Conservation (phyloP, 2,113 vertebrate genomes). For the Entosphenus tridentatus region DNA sequence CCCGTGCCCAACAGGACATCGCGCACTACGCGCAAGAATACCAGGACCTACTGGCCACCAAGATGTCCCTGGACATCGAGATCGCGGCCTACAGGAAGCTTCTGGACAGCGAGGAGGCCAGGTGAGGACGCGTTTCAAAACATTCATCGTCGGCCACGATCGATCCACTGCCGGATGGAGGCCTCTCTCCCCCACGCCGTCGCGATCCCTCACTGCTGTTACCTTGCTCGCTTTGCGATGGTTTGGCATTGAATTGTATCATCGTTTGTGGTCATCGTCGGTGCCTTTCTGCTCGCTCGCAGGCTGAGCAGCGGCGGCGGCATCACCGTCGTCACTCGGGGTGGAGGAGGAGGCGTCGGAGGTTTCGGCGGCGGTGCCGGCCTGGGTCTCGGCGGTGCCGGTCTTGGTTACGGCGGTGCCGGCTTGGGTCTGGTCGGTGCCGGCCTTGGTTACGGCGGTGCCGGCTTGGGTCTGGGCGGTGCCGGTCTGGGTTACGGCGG, state of each 20-base stretch:
- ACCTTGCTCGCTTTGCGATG: constrained; percentile 13
- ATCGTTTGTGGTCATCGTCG: constrained; percentile 8
- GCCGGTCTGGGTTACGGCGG: constrained; percentile 9
- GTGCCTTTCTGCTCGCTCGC: neutral
- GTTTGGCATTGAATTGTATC: constrained; percentile 18
- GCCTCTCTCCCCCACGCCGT: constrained; percentile 15
- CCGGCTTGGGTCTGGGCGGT: neutral
- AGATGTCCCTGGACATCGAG: constrained; percentile 20
- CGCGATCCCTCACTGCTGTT: constrained; percentile 22
- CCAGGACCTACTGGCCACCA: constrained; percentile 21
- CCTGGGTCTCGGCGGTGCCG: constrained; percentile 11
- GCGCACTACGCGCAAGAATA: constrained; percentile 22
- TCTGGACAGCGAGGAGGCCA: constrained; percentile 16
- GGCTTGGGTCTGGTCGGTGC: constrained; percentile 9
- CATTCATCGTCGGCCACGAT: constrained; percentile 15
- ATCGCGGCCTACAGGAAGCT: constrained; percentile 18
- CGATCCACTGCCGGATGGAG: constrained; percentile 15
- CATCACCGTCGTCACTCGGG: constrained; percentile 17
- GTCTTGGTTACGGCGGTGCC: constrained; percentile 11
- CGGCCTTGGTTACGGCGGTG: constrained; percentile 7
- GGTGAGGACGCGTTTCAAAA: constrained; percentile 10
- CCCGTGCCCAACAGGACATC: constrained; percentile 23
- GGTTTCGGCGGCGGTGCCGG: constrained; percentile 14
- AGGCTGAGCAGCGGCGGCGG: constrained; percentile 20
- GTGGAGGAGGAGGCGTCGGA: constrained; percentile 10